Evolutionary conservation across 2,113 vertebrate species (phyloP), one percentile per base, ranked within the genome.

Genomic region (Melanerpes formicivorus): DNA sequence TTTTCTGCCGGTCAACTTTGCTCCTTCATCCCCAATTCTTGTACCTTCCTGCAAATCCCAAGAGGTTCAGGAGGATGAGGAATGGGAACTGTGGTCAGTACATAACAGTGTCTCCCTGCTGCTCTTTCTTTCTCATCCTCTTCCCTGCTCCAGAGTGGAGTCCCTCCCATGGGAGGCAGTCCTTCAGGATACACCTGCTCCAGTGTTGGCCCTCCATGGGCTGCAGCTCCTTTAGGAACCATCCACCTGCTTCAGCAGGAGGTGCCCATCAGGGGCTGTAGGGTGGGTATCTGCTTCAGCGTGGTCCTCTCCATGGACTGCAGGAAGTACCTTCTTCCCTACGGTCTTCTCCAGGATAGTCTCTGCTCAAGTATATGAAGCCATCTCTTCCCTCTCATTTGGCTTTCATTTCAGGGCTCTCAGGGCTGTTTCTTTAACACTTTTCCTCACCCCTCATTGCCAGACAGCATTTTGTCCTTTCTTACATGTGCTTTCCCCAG

Each of bases 241-340:
- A 55, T 3, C 25, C 34, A 48, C 0, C 3, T 60, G 18, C n/a
- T 17, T 11, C 6, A 8, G 22, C 1, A 1, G 12, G 2, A 10
- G 42, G 15, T 5, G 9, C 70, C 32, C 60, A 22, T 27, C 40
- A 52, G 3, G 22, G 23, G 4, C 54, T 64, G 23, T 54, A 48
- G 23, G 10, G 32, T 44, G 34, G n/a, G 5, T 7, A 15, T 19
- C 48, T 80, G 46, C 48, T 59, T 37, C 60, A 69, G 18, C 26
- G 18, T 14, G 25, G 21, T 48, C 48, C 19, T 63, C 34, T 59
- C 27, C 10, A 18, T 19, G 46, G 46, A 48, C 80, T 70, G 29
- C 67, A 70, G 40, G 29, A 22, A 26, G 4, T 5, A 18, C 4
- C 29, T 26, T 16, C 32, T 26, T 16, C 52, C 5, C 37, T 14